phyloP scores from a whole-genome alignment of 2,888 invertebrate species.

The Microplitis deprimator region DNA sequence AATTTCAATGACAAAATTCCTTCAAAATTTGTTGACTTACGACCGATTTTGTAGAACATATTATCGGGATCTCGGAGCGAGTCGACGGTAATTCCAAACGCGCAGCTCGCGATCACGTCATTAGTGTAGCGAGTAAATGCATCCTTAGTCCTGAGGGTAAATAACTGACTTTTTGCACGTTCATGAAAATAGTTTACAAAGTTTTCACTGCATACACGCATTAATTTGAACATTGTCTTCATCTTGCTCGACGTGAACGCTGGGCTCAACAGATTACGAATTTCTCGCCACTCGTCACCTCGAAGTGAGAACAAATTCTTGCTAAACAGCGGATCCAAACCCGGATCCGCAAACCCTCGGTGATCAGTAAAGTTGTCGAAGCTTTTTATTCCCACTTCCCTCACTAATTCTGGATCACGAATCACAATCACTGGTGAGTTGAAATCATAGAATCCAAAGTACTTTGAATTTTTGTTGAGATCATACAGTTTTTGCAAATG shows the following conservation, averaged over 20 bases:
- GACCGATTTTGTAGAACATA: slow-evolving; percentile 72
- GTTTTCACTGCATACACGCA: slow-evolving; percentile 62
- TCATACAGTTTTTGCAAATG: slow-evolving; percentile 33
- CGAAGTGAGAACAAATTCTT: slow-evolving; percentile 56
- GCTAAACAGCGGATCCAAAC: slow-evolving; percentile 55
- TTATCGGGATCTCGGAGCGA: slow-evolving; percentile 73
- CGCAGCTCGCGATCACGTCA: slow-evolving; percentile 76
- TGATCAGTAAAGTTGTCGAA: slow-evolving; percentile 59
- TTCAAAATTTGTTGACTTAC: slow-evolving; percentile 44
- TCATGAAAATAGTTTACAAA: slow-evolving; percentile 53
- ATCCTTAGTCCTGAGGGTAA: slow-evolving; percentile 65
- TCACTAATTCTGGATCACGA: slow-evolving; percentile 59
- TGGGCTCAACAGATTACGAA: slow-evolving; percentile 58
- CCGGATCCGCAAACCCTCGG: slow-evolving; percentile 51
- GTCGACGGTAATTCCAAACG: slow-evolving; percentile 75
- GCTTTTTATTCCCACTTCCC: slow-evolving; percentile 56
- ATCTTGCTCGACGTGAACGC: slow-evolving; percentile 75
- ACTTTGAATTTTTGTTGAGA: slow-evolving; percentile 46
- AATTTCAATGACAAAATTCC: slow-evolving; percentile 21
- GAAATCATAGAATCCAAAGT: slow-evolving; percentile 54
- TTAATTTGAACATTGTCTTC: slow-evolving; percentile 72
- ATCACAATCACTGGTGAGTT: slow-evolving; percentile 54
- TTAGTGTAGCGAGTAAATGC: slow-evolving; percentile 74
- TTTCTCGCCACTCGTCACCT: slow-evolving; percentile 59
- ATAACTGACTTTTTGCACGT: slow-evolving; percentile 9